phyloP scores from a whole-genome alignment of 2,888 invertebrate genomes.

The Iphiclides podalirius region DNA sequence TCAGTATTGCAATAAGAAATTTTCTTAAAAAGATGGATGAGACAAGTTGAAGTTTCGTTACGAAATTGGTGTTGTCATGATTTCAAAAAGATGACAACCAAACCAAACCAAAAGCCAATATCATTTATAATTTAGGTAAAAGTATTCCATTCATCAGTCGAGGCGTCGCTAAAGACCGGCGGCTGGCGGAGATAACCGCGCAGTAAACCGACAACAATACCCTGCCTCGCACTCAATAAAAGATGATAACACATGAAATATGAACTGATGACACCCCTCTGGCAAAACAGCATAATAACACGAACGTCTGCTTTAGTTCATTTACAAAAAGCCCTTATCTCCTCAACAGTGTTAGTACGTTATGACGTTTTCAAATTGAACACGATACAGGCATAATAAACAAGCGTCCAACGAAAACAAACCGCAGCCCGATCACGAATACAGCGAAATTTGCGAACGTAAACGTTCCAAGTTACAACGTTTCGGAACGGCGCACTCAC shows the following conservation, averaged over 20 bases:
- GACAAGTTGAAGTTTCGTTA: too few species aligned
- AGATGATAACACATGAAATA: conserved; percentile 80
- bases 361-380: conserved; percentile 47
- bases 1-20: too few species aligned
- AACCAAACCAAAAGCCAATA: too few species aligned
- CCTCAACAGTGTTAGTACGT: conserved; percentile 26
- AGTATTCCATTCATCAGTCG: conserved; percentile 70
- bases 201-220: conserved; percentile 76
- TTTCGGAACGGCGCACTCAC: conserved; percentile 67
- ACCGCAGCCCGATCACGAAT: conserved; percentile 63
- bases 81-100: conserved; percentile 8
- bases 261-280: conserved; percentile 73
- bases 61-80: too few species aligned
- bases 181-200: conserved; percentile 69
- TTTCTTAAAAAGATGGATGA: too few species aligned
- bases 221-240: conserved; percentile 78
- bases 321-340: conserved; percentile 34
- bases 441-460: conserved; percentile 74
- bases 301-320: conserved; percentile 33
- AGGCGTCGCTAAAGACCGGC: conserved; percentile 70
- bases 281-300: conserved; percentile 29
- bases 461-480: conserved; percentile 71
- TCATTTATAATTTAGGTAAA: conserved; percentile 38
- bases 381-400: conserved; percentile 59
- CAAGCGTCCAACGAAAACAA: conserved; percentile 67